Base-by-base conservation (phyloP, 2,888 invertebrate genomes). In the Metalampra italica region DNA sequence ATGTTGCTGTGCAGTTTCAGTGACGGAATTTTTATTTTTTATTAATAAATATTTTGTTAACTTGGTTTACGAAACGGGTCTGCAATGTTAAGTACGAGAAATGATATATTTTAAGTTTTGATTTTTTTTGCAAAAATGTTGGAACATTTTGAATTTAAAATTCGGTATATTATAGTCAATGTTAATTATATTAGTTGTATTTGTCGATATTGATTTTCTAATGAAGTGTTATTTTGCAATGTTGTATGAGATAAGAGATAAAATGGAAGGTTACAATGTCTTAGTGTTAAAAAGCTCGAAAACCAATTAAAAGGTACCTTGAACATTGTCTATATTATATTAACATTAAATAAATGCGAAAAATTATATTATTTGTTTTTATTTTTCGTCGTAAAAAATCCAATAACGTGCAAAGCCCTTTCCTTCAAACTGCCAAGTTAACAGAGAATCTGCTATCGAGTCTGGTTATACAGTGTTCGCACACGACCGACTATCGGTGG, bases 251-350 rank as follows among this genome's bases (percentile, higher is more conserved):
- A 75, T 82, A 82, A 78, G 81, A 78, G 80, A 78, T 80, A 71
- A 80, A 79, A 68, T 64, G 74, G 78, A 78, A 79, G 81, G 81
- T 81, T 79, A 81, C 77, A 78, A 82, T 85, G 83, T 86, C 80
- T 85, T 88, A 87, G 86, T 83, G 86, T 86, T 81, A 71, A 75
- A 78, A 85, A 82, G 78, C 85, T 87, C 84, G 84, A 83, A 80
- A 88, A 86, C 87, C 88, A 86, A 89, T 89, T 83, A 74, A 85
- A 87, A 84, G 85, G 87, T 88, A 89, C 88, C 87, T 88, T 89
- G 83, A 86, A 88, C 86, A 87, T 87, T 89, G 88, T 90, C 87
- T 90, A 86, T 87, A 88, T 86, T 89, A 90, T 82, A 86, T 89
- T 90, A 89, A 89, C 87, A 90, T 87, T 89, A 86, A 87, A 89